A percentile compares a stretch with the other conserved stretches of the same genome.
Evolutionary conservation across 2,888 invertebrate species (phyloP).

Genomic region (Hemaris fuciformis): DNA sequence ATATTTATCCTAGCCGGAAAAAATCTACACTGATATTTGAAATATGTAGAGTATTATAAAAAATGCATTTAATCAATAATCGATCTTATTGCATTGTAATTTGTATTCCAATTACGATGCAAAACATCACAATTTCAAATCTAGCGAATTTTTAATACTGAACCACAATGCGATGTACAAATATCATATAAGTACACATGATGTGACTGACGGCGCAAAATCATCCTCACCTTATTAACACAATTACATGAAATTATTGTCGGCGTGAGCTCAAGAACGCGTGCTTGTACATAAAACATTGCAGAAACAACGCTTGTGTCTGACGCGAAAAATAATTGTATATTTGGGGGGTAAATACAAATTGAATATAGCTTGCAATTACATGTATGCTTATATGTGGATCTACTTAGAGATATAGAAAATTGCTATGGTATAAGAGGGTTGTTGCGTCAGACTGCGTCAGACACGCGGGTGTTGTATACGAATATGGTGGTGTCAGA

Average conservation of each 20-base stretch:
- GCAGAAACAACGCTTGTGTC: background rate
- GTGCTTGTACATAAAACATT: constrained; percentile 9
- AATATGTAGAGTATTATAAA: too few species aligned
- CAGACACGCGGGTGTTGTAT: background rate
- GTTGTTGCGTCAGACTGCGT: background rate
- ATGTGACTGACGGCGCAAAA: constrained; percentile 22
- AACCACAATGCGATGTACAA: background rate
- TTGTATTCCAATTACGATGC: background rate
- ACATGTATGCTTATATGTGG: background rate
- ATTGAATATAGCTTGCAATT: too few species aligned
- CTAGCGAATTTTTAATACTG: background rate
- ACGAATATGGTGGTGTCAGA: constrained; percentile 60
- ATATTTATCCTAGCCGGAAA: too few species aligned
- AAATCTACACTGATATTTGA: too few species aligned
- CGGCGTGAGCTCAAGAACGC: background rate
- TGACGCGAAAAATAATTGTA: background rate
- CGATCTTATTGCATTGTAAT: background rate
- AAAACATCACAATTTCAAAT: background rate
- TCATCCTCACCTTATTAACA: constrained; percentile 43
- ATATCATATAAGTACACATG: background rate
- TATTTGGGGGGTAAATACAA: background rate
- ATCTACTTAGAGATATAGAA: background rate
- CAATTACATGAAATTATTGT: background rate
- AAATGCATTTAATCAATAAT: background rate
- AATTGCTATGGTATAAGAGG: background rate